Base-by-base conservation (phyloP, 2,888 invertebrate species). In the Cartodere bifasciata region DNA sequence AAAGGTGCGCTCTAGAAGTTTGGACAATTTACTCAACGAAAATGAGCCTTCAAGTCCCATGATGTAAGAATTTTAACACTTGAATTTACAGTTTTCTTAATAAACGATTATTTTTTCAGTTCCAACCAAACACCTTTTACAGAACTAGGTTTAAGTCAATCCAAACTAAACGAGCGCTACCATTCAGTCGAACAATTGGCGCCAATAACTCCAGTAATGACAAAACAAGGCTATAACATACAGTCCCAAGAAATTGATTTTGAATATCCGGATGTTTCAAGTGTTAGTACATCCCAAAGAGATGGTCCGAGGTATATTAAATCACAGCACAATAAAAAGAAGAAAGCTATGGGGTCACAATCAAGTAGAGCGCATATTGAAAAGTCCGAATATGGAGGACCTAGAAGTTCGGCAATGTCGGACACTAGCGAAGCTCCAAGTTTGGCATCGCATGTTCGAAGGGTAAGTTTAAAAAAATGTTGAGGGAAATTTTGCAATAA, bases 381-480 rank as follows among this genome's bases (percentile, higher is more conserved):
- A 48, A 79, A 81, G 58, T 78, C 78, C 1, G 81, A 82, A 48
- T 76, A 76, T 49, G 66, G 67, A 13, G 74, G 72, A 21, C 74
- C 73, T 15, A 63, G 72, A 60, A 84, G 84, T 5, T 85, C 84
- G 9, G 88, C 87, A 2, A 81, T 91, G 82, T 88, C 87, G 0
- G 91, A 91, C 52, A 91, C 90, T 0, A 88, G 88, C 29, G 91
- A 91, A 65, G 87, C 91, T 0, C 90, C 90, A 0, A 88, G 87
- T 24, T 58, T 91, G 16, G 86, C 90, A 1, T 88, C 88, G 1
- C 91, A 91, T 55, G 90, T 91, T 23, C 72, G 88, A 27, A 68
- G 88, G 36, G 87, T 88, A 10, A n/a, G n/a, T n/a, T n/a, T n/a
- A n/a, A n/a, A n/a, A n/a, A n/a, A n/a, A n/a, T n/a, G n/a, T n/a